These are phyloP conservation scores for Glareola pratincola DNA, from an alignment of 2,113 vertebrate genomes.

Conservation along the genomic window DNA sequence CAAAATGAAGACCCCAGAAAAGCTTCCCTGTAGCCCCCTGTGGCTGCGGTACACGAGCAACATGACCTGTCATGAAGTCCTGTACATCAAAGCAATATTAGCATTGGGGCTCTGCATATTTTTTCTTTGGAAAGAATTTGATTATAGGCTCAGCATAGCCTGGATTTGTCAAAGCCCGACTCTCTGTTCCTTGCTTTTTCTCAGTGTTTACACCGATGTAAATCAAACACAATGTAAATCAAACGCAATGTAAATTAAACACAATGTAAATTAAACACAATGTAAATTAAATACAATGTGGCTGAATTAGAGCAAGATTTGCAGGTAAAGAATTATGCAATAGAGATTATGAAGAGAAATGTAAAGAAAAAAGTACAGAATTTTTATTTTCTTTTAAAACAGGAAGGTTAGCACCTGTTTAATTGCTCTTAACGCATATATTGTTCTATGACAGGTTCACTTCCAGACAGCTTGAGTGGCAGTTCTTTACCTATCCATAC, in stretches of 20 bases:
- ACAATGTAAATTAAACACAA: not conserved
- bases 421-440: not conserved
- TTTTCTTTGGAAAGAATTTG: not conserved
- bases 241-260: not conserved
- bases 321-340: not conserved
- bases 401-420: not conserved
- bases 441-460: not conserved
- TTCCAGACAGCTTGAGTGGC: not conserved
- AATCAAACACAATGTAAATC: not conserved
- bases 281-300: not conserved
- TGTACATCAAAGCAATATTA: not conserved
- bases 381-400: not conserved
- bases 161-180: not conserved
- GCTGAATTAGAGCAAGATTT: not conserved
- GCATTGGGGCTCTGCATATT: not conserved
- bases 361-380: not conserved
- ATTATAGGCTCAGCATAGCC: not conserved
- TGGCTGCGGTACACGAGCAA: not conserved
- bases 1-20: not conserved
- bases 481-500: not conserved
- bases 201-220: not conserved
- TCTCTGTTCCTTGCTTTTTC: not conserved
- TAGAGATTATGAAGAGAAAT: not conserved
- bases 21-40: not conserved
- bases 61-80: not conserved